These are phyloP conservation scores for Drosophila pachea DNA, from an alignment of 1,140 invertebrate genomes.

Conservation along the genomic window DNA sequence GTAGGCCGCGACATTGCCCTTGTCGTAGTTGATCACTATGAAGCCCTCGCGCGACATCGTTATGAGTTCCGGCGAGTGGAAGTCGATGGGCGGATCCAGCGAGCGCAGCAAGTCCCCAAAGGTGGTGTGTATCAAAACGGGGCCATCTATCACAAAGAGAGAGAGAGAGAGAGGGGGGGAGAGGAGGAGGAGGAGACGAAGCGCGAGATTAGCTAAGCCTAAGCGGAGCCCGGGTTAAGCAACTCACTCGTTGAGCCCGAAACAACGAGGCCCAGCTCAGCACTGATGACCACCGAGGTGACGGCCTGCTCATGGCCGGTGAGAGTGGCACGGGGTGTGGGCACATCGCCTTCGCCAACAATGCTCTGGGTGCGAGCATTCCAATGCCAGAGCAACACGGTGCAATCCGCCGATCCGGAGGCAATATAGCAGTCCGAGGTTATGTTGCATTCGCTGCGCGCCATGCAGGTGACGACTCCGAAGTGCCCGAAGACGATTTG, in stretches of 20 bases:
- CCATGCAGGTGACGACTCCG: conserved; percentile 98
- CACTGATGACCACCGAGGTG: conserved; percentile 96
- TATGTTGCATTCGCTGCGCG: conserved; percentile 97
- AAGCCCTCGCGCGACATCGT: conserved; percentile 97
- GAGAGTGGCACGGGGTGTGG: conserved; percentile 95
- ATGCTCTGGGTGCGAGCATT: conserved; percentile 97
- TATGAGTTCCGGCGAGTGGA: conserved; percentile 93
- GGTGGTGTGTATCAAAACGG: conserved; percentile 98
- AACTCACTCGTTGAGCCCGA: conserved; percentile 90
- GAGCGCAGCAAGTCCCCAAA: conserved; percentile 97
- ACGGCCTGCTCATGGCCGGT: conserved; percentile 98
- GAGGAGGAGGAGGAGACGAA: neutral
- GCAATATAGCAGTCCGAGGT: conserved; percentile 99
- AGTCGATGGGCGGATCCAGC: conserved; percentile 88
- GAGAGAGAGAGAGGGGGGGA: neutral
- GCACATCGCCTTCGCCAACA: conserved; percentile 96
- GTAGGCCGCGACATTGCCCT: conserved; percentile 94
- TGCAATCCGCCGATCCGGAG: conserved; percentile 98
- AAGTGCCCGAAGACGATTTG: conserved; percentile 99
- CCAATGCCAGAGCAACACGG: conserved; percentile 99
- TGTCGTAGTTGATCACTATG: conserved; percentile 95
- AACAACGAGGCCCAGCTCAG: conserved; percentile 98
- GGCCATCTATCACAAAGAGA: conserved; percentile 85
- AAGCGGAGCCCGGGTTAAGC: neutral
- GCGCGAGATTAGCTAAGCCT: neutral